These are phyloP conservation scores for Eugnorisma glareosa DNA, from an alignment of 2,888 invertebrate species.

Conservation along the genomic window DNA sequence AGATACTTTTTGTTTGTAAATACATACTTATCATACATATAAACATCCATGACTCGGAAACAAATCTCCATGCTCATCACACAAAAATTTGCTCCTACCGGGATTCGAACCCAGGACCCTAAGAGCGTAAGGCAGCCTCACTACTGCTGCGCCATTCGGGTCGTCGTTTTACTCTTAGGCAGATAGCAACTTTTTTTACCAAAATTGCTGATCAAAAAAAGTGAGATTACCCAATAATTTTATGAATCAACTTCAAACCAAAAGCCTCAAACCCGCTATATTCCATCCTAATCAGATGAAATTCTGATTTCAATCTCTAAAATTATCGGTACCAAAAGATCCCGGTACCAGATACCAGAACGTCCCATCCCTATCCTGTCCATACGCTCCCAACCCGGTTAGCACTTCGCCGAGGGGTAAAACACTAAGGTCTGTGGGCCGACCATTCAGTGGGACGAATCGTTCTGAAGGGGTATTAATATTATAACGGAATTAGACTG, in stretches of 20 bases:
- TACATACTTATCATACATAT: too few species aligned
- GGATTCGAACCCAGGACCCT: too few species aligned
- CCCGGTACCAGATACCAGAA: constrained; percentile 25
- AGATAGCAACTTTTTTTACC: background rate
- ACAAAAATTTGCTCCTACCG: too few species aligned
- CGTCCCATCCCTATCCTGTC: constrained; percentile 40
- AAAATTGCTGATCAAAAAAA: background rate
- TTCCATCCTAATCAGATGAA: background rate
- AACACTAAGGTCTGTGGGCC: constrained; percentile 70
- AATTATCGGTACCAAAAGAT: constrained; percentile 3
- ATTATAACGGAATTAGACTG: constrained; percentile 65
- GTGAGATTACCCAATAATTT: background rate
- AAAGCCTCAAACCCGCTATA: background rate
- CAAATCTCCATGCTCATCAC: too few species aligned
- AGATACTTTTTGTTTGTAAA: too few species aligned
- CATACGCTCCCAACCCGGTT: constrained; percentile 63
- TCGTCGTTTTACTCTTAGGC: too few species aligned
- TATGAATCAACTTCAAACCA: background rate
- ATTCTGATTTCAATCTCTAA: background rate
- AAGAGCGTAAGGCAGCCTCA: too few species aligned
- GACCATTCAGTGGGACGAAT: constrained; percentile 67
- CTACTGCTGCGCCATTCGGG: too few species aligned
- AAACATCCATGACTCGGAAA: too few species aligned
- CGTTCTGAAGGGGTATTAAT: constrained; percentile 69
- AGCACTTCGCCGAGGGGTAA: constrained; percentile 62